These are phyloP conservation scores for Nymphalis polychloros DNA, from an alignment of 2,888 invertebrate species.

Conservation along the genomic window DNA sequence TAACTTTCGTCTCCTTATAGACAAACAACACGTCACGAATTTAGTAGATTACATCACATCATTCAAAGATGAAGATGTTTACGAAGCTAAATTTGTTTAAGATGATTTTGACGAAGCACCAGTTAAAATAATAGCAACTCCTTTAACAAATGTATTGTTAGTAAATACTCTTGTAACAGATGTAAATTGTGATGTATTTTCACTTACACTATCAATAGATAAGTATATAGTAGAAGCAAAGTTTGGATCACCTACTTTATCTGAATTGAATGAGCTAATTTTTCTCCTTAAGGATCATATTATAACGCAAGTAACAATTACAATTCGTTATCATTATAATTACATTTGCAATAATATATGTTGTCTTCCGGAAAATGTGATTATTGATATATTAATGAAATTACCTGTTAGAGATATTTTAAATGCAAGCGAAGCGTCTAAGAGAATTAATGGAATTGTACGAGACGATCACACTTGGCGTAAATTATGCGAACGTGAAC, in stretches of 20 bases:
- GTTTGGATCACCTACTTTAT: not conserved
- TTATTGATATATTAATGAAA: conserved; percentile 47
- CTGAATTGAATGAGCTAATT: not conserved
- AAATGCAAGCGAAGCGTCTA: conserved; percentile 48
- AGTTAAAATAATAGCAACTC: conserved; percentile 46
- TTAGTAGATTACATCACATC: conserved; percentile 46
- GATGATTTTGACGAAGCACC: conserved; percentile 43
- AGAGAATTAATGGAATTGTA: conserved; percentile 46
- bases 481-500: conserved; percentile 51
- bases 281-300: not conserved
- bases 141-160: conserved; percentile 46
- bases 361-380: conserved; percentile 50
- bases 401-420: conserved; percentile 49
- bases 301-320: not conserved
- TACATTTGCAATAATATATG: conserved; percentile 45
- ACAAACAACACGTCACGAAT: not conserved
- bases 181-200: conserved; percentile 44
- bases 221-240: conserved; percentile 25
- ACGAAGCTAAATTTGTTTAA: conserved; percentile 46
- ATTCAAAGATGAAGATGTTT: conserved; percentile 33
- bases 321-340: conserved; percentile 47
- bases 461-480: conserved; percentile 51
- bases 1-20: conserved; percentile 42
- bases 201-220: conserved; percentile 47
- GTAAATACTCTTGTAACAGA: conserved; percentile 47